Conservation (phyloP, 2,888 invertebrate species). For the Parthenolecanium corni region DNA sequence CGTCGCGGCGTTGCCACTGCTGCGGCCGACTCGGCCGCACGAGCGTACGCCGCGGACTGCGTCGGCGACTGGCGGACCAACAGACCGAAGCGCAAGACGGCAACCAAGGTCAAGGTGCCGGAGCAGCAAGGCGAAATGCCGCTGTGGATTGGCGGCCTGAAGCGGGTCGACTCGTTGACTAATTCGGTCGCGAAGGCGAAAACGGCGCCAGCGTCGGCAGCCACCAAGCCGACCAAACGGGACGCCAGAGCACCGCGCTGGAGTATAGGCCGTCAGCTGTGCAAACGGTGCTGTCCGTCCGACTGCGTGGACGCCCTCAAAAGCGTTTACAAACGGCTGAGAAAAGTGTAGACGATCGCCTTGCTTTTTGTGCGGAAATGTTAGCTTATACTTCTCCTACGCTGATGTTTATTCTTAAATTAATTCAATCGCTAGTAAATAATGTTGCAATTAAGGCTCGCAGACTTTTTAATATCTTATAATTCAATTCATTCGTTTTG, state of each 20-base stretch:
- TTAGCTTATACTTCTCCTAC: not conserved
- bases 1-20: too few species aligned
- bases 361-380: not conserved
- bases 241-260: not conserved
- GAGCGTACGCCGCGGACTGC: too few species aligned
- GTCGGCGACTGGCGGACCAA: too few species aligned
- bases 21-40: too few species aligned
- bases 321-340: constrained; percentile 15
- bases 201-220: not conserved
- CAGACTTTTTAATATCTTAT: not conserved
- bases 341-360: not conserved
- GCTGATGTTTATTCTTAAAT: not conserved
- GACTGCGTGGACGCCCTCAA: constrained; percentile 19
- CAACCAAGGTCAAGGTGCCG: too few species aligned
- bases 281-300: constrained; percentile 13
- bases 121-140: too few species aligned
- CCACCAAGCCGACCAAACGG: too few species aligned
- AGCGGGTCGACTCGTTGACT: not conserved
- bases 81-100: too few species aligned
- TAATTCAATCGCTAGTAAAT: not conserved
- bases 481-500: not conserved
- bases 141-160: too few species aligned
- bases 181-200: not conserved
- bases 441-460: too few species aligned
- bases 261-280: not conserved